Percentiles rank a stretch among this genome's conserved stretches.
Evolutionary conservation across 2,113 vertebrate species (phyloP).

Genomic region (Caretta caretta): DNA sequence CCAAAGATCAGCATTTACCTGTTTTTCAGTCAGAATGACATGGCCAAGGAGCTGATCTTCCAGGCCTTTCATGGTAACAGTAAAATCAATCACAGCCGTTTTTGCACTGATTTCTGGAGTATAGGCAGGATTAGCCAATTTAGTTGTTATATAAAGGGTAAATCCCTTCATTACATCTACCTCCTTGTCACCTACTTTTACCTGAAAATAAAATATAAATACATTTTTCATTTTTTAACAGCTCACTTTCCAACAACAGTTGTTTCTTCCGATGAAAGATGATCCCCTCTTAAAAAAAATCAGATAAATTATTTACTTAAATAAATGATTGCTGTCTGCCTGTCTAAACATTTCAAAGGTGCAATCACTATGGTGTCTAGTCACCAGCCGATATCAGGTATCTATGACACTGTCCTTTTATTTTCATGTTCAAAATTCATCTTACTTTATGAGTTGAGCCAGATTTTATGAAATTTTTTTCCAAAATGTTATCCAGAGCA

Average conservation of each 20-base stretch:
- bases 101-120: slow-evolving; percentile 88
- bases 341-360: neutral
- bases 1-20: slow-evolving; percentile 67
- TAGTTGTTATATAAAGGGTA: slow-evolving; percentile 87
- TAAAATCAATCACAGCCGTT: slow-evolving; percentile 87
- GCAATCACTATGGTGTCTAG: neutral
- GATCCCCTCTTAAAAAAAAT: accelerated
- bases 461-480: slow-evolving; percentile 90
- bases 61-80: slow-evolving; percentile 85
- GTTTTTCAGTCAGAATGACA: slow-evolving; percentile 87
- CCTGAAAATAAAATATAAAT: slow-evolving; percentile 72
- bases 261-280: neutral
- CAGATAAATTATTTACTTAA: neutral
- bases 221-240: neutral
- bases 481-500: slow-evolving; percentile 86
- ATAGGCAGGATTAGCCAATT: slow-evolving; percentile 87
- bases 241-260: neutral
- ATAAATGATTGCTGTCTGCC: neutral
- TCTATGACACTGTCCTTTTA: neutral
- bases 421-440: neutral
- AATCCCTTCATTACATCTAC: slow-evolving; percentile 85
- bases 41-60: slow-evolving; percentile 90
- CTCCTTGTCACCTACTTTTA: slow-evolving; percentile 89
- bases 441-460: slow-evolving; percentile 86
- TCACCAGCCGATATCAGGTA: neutral